Percentiles rank a stretch among this genome's conserved stretches.
Evolutionary conservation across 2,888 invertebrate genomes (phyloP).

Genomic region (Thelaira solivaga): DNA sequence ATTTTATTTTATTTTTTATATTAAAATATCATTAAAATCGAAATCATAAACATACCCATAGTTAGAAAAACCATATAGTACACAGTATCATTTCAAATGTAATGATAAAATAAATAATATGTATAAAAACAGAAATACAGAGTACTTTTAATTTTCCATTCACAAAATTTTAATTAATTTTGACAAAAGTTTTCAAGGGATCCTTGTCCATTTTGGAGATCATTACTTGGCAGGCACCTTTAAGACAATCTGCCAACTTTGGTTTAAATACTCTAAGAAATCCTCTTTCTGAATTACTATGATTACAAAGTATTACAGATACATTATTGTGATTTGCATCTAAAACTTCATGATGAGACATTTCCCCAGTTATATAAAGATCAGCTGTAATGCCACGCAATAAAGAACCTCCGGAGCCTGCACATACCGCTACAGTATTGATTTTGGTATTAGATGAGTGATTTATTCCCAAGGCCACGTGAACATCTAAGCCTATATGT

Average conservation of each 20-base stretch:
- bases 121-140: constrained; percentile 27
- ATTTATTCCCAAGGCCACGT: constrained; percentile 82
- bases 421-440: constrained; percentile 87
- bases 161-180: not conserved
- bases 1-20: no score
- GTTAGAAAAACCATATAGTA: constrained; percentile 29
- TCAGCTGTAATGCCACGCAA: constrained; percentile 85
- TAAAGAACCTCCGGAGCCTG: constrained; percentile 91
- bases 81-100: not conserved
- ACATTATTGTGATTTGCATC: constrained; percentile 89
- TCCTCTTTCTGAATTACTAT: constrained; percentile 95
- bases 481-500: constrained; percentile 83
- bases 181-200: constrained; percentile 82
- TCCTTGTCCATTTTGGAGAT: constrained; percentile 87
- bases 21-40: constrained; percentile 8
- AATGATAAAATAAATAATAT: constrained; percentile 36
- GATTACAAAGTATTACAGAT: constrained; percentile 92
- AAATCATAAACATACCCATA: constrained; percentile 6
- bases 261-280: constrained; percentile 82
- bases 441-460: constrained; percentile 78
- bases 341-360: constrained; percentile 95
- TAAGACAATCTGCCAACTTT: constrained; percentile 71
- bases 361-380: constrained; percentile 92
- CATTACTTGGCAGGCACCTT: constrained; percentile 79
- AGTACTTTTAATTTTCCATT: not conserved